phyloP scores from a whole-genome alignment of 53 echinoderm and acorn worm genomes.

The Antedon mediterranea region DNA sequence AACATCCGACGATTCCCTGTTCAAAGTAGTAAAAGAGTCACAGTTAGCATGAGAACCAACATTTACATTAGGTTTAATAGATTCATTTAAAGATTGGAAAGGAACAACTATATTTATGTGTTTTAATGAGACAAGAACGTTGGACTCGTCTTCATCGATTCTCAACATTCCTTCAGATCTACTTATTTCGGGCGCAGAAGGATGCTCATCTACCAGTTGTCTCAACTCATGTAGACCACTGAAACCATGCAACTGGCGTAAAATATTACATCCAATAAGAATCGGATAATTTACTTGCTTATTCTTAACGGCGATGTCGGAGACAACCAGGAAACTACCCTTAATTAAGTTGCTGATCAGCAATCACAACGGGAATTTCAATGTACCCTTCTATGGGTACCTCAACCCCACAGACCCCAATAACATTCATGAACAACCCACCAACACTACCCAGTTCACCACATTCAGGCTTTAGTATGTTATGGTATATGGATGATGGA shows the following conservation, averaged over 20 bases:
- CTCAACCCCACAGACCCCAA: not conserved
- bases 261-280: not conserved
- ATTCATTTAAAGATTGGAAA: not conserved
- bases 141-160: not conserved
- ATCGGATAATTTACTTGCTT: not conserved
- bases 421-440: not conserved
- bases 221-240: not conserved
- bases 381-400: not conserved
- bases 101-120: not conserved
- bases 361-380: not conserved
- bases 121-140: not conserved
- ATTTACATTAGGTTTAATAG: too few relatives aligned
- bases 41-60: too few relatives aligned
- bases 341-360: not conserved
- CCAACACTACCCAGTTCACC: not conserved
- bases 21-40: too few relatives aligned
- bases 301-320: not conserved
- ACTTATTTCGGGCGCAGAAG: not conserved
- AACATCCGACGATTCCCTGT: too few relatives aligned
- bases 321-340: not conserved
- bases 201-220: not conserved
- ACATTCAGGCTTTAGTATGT: not conserved
- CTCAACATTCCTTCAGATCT: not conserved
- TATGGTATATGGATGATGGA: conserved; percentile 16
- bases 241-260: not conserved